Percentiles rank a stretch among this genome's conserved stretches.
Evolutionary conservation across 2,797 vertebrate species (phyloP).

Genomic region (Falco columbarius): DNA sequence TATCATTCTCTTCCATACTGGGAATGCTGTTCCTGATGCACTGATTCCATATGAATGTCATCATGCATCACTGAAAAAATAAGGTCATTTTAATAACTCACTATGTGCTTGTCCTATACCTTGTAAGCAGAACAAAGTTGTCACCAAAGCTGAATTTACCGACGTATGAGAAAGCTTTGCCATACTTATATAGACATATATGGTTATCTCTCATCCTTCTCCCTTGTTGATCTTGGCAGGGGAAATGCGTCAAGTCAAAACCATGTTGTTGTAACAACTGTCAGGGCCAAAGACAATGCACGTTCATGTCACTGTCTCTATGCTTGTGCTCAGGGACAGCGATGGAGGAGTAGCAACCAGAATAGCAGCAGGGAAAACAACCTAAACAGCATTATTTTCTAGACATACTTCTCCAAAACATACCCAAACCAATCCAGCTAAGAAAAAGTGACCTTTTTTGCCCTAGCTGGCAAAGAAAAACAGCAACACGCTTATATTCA

Average conservation of each 20-base stretch:
- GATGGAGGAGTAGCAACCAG: not conserved
- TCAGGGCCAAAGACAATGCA: not conserved
- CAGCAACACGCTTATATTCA: not conserved
- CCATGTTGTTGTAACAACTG: not conserved
- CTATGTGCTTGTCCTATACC: not conserved
- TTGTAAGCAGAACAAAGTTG: not conserved
- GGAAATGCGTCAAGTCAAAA: not conserved
- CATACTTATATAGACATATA: not conserved
- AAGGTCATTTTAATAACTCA: not conserved
- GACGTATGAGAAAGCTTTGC: not conserved
- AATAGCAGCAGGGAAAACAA: not conserved
- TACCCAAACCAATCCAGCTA: not conserved
- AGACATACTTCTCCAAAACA: not conserved
- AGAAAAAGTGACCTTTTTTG: not conserved
- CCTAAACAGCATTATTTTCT: not conserved
- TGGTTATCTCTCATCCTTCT: not conserved
- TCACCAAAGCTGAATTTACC: not conserved
- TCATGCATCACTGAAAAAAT: not conserved
- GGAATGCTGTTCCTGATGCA: not conserved
- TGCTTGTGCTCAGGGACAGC: not conserved
- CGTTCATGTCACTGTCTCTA: not conserved
- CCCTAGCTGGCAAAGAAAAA: not conserved
- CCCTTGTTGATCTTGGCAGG: not conserved
- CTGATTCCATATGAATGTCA: not conserved
- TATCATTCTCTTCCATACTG: not conserved